A percentile compares a stretch with the other conserved stretches of the same genome.
phyloP scores from a whole-genome alignment of 2,113 vertebrate species.

The Platichthys stellatus region DNA sequence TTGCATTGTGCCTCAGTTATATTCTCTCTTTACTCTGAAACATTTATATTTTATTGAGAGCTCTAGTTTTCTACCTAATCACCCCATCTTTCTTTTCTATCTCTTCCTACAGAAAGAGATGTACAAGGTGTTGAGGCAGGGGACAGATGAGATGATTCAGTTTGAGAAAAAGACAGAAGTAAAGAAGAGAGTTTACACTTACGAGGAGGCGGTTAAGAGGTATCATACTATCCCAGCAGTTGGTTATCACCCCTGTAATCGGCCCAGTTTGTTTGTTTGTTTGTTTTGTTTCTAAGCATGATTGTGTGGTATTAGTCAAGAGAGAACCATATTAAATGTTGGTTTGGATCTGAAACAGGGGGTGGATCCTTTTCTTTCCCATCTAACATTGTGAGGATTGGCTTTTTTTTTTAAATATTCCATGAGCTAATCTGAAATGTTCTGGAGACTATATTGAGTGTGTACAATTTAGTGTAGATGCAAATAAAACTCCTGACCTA shows the following conservation, averaged over 20 bases:
- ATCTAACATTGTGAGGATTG: no score
- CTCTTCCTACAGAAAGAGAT: conserved; percentile 54
- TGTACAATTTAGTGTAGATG: no score
- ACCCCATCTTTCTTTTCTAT: not conserved
- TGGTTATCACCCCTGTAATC: no score
- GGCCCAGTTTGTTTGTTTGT: not conserved
- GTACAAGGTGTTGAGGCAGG: conserved; percentile 41
- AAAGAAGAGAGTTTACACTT: conserved; percentile 73
- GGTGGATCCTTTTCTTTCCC: no score
- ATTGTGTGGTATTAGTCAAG: no score
- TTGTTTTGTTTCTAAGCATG: no score
- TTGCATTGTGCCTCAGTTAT: not conserved
- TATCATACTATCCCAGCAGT: conserved; percentile 1
- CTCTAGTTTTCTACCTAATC: not conserved
- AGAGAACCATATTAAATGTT: no score
- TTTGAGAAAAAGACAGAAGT: conserved; percentile 71
- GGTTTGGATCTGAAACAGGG: no score
- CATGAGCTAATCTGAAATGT: no score
- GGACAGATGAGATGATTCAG: conserved; percentile 77
- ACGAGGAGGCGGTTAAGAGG: conserved; percentile 80
- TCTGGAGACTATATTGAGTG: no score
- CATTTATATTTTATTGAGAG: not conserved
- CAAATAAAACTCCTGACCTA: no score
- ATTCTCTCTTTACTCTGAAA: not conserved
- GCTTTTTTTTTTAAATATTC: no score